Evolutionary conservation across 2,888 invertebrate species (phyloP).

Genomic region (Polyploca ridens): DNA sequence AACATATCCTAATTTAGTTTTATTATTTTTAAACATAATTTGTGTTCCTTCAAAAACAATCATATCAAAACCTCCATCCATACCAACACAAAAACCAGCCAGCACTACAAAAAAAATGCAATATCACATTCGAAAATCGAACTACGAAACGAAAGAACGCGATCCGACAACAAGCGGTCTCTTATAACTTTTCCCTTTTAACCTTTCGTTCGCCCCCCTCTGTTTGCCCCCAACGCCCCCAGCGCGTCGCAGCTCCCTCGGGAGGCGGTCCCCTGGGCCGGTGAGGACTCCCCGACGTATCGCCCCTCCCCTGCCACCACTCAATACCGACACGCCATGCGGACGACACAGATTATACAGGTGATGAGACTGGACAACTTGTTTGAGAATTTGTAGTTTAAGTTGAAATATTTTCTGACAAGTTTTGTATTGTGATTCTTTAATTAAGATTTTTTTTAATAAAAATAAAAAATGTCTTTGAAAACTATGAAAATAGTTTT

Average conservation of each 20-base stretch:
- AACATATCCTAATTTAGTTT: neutral
- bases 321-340: slow-evolving; percentile 83
- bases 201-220: slow-evolving; percentile 71
- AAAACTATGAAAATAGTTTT: too few relatives aligned
- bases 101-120: slow-evolving; percentile 39
- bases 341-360: slow-evolving; percentile 74
- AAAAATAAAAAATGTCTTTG: too few relatives aligned
- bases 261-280: slow-evolving; percentile 84
- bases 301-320: slow-evolving; percentile 74
- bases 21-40: too few relatives aligned
- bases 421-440: too few relatives aligned
- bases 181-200: slow-evolving; percentile 85
- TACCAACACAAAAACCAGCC: slow-evolving; percentile 18
- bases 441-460: too few relatives aligned
- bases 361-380: slow-evolving; percentile 34
- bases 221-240: slow-evolving; percentile 41
- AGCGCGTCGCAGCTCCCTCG: slow-evolving; percentile 62
- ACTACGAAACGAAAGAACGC: slow-evolving; percentile 55
- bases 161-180: slow-evolving; percentile 82
- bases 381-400: neutral
- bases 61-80: neutral
- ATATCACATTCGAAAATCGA: slow-evolving; percentile 74
- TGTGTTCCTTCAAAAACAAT: neutral
- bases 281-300: slow-evolving; percentile 71
- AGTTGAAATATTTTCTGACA: neutral